Conservation (phyloP, 2,888 invertebrate genomes). For the Aethes cnicana region DNA sequence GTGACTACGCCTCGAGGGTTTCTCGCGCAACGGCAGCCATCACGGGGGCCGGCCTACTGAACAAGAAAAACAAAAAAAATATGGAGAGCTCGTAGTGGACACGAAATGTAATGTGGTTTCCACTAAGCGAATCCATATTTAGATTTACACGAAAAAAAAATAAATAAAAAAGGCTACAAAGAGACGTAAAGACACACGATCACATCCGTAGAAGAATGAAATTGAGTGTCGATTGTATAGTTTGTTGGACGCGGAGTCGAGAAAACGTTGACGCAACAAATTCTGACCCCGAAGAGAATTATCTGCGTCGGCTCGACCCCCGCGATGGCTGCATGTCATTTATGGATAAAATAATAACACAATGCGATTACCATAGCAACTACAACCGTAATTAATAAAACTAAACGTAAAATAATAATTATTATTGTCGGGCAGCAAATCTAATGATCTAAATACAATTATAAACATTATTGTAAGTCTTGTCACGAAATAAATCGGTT, state of each 20-base stretch:
- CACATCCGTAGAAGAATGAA: slow-evolving; percentile 17
- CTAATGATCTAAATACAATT: slow-evolving; percentile 51
- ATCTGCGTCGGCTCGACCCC: slow-evolving; percentile 43
- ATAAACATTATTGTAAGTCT: slow-evolving; percentile 59
- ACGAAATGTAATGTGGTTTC: not conserved
- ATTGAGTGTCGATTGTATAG: slow-evolving; percentile 7
- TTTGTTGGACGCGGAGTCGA: slow-evolving; percentile 1
- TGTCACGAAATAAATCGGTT: slow-evolving; percentile 53
- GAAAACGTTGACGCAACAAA: slow-evolving; percentile 12
- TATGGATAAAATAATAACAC: slow-evolving; percentile 44
- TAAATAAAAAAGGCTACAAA: not conserved
- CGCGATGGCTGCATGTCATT: slow-evolving; percentile 43
- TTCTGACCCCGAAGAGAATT: slow-evolving; percentile 5
- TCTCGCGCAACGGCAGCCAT: slow-evolving; percentile 30
- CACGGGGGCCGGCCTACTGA: slow-evolving; percentile 1
- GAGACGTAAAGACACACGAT: not conserved
- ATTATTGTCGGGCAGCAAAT: slow-evolving; percentile 73
- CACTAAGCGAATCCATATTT: not conserved
- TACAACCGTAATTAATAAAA: slow-evolving; percentile 52
- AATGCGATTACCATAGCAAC: slow-evolving; percentile 36
- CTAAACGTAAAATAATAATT: slow-evolving; percentile 54
- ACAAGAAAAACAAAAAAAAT: no score
- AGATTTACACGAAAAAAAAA: not conserved
- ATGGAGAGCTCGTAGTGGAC: no score
- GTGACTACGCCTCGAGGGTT: slow-evolving; percentile 50